These are phyloP conservation scores for Nezara viridula DNA, from an alignment of 2,888 invertebrate species.

Conservation along the genomic window DNA sequence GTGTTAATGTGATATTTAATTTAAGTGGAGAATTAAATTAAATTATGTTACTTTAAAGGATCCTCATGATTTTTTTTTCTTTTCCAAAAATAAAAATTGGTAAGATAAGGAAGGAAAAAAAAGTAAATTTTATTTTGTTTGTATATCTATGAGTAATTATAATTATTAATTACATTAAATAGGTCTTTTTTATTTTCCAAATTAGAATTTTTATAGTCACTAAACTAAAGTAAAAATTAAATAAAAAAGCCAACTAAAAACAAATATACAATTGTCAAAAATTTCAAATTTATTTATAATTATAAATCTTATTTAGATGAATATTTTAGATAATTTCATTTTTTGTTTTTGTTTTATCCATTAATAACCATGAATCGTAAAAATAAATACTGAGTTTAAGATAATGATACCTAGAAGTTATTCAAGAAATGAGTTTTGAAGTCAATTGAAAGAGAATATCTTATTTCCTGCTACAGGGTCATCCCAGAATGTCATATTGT, in stretches of 20 bases:
- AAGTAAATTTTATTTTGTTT: no score
- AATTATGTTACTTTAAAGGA: background rate
- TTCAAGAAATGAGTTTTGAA: background rate
- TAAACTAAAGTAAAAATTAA: no score
- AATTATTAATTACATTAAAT: no score
- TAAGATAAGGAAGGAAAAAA: no score
- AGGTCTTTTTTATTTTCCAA: no score
- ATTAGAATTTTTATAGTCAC: no score
- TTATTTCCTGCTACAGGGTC: background rate
- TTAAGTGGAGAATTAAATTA: background rate
- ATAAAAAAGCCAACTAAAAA: no score
- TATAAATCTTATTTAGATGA: background rate
- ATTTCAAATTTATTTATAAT: background rate
- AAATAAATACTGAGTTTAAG: background rate
- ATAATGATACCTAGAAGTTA: background rate
- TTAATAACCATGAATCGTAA: background rate
- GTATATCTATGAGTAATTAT: no score
- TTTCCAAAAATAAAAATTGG: background rate
- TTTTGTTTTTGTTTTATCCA: background rate
- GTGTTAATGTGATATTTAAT: background rate
- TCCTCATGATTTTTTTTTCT: background rate
- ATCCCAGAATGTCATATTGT: background rate
- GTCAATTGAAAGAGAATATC: background rate
- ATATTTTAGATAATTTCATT: background rate
- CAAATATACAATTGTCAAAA: no score